Evolutionary conservation across 2,113 vertebrate species (phyloP).

Genomic region (Upupa epops): DNA sequence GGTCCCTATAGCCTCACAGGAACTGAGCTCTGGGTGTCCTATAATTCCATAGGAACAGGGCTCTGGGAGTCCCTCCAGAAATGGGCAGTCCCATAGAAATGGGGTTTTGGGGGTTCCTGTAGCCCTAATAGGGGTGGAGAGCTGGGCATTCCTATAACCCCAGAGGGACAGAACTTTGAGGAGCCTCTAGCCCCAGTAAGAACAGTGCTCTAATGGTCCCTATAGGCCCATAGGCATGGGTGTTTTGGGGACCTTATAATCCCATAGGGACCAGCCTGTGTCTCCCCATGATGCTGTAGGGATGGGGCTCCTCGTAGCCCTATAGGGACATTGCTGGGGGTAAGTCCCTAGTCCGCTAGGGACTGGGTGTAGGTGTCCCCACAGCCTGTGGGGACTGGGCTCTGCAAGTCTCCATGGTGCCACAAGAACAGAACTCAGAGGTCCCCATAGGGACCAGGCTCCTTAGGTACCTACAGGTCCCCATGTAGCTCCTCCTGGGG

Average conservation of each 20-base stretch:
- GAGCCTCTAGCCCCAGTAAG: neutral
- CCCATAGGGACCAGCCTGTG: fast-evolving
- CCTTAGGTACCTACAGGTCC: too few species aligned
- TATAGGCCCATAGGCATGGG: neutral
- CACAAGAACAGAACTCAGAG: neutral
- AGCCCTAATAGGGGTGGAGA: too few species aligned
- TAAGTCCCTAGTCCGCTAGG: too few species aligned
- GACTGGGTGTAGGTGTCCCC: neutral
- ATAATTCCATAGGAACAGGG: neutral
- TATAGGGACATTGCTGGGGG: too few species aligned
- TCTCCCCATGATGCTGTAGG: neutral
- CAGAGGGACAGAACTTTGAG: too few species aligned
- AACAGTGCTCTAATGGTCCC: too few species aligned
- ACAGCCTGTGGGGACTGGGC: too few species aligned
- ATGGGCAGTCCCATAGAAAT: fast-evolving
- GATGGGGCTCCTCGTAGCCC: neutral
- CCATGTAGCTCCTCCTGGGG: too few species aligned
- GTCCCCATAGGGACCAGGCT: neutral
- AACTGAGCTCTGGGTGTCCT: fast-evolving
- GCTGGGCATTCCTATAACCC: neutral
- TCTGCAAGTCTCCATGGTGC: too few species aligned
- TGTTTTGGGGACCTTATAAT: too few species aligned
- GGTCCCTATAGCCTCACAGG: neutral
- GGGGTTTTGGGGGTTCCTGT: neutral
- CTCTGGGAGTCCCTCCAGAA: neutral